Percentiles rank a stretch among this genome's conserved stretches.
Conservation (phyloP, 2,113 vertebrate species). For the Panthera tigris region DNA sequence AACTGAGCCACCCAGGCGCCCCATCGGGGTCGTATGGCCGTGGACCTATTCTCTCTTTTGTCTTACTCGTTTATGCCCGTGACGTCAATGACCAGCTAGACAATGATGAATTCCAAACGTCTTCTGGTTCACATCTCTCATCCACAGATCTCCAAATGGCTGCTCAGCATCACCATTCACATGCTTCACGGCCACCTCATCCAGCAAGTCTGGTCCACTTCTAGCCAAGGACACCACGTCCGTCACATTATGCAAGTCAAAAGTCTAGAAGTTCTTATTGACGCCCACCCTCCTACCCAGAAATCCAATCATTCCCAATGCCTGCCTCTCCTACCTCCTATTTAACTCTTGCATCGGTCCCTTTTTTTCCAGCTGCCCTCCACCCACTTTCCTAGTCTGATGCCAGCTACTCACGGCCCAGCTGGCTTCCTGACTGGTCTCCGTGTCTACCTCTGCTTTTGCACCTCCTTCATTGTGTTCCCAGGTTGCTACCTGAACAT, state of each 20-base stretch:
- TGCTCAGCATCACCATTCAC: rapidly evolving
- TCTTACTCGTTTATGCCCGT: neutral
- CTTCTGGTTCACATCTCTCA: neutral
- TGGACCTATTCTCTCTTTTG: neutral
- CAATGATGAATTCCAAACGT: neutral
- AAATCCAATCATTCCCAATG: neutral
- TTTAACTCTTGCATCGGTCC: neutral
- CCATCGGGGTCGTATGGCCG: no score
- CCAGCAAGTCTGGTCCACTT: neutral
- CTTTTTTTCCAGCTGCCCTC: neutral
- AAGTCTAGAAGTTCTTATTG: neutral
- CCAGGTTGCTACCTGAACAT: neutral
- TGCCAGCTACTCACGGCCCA: neutral
- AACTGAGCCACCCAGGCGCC: no score
- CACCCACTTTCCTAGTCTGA: neutral
- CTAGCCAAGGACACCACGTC: rapidly evolving
- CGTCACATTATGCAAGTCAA: neutral
- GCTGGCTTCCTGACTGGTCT: neutral
- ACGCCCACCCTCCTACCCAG: no score
- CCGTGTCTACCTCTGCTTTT: neutral
- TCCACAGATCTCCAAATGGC: no score
- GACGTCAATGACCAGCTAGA: neutral
- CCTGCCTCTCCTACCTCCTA: neutral
- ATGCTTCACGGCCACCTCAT: neutral
- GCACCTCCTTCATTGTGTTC: neutral